phyloP scores from a whole-genome alignment of 1,140 invertebrate species.

The Acromyrmex echinatior region DNA sequence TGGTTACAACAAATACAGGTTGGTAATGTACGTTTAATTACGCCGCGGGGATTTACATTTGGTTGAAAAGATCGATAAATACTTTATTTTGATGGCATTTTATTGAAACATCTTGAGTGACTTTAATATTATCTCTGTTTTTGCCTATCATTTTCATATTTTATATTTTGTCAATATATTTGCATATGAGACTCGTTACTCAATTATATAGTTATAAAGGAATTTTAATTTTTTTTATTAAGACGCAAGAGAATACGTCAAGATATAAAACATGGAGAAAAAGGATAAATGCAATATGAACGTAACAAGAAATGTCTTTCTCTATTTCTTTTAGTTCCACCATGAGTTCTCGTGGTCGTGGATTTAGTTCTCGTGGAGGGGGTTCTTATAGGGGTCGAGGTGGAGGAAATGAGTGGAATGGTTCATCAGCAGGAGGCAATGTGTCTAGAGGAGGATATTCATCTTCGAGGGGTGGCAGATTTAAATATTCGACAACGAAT shows the following conservation, averaged over 20 bases:
- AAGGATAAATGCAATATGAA: background rate
- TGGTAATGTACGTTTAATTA: conserved; percentile 65
- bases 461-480: conserved; percentile 82
- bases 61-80: background rate
- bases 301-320: background rate
- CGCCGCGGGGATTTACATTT: background rate
- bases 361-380: conserved; percentile 82
- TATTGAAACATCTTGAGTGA: background rate
- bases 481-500: conserved; percentile 81
- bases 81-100: background rate
- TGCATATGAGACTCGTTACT: background rate
- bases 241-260: background rate
- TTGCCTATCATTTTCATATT: background rate
- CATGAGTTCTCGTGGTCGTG: conserved; percentile 84
- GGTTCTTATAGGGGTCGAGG: conserved; percentile 82
- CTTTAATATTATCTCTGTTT: background rate
- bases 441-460: conserved; percentile 81
- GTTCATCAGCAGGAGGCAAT: conserved; percentile 74
- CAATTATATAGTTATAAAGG: background rate
- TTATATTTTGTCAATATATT: background rate
- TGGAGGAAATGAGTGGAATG: conserved; percentile 78
- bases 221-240: background rate
- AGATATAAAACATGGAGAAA: background rate
- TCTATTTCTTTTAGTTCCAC: conserved; percentile 74
- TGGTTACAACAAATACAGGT: conserved; percentile 83